phyloP scores from a whole-genome alignment of 2,113 vertebrate genomes.

The Nesogale talazaci region DNA sequence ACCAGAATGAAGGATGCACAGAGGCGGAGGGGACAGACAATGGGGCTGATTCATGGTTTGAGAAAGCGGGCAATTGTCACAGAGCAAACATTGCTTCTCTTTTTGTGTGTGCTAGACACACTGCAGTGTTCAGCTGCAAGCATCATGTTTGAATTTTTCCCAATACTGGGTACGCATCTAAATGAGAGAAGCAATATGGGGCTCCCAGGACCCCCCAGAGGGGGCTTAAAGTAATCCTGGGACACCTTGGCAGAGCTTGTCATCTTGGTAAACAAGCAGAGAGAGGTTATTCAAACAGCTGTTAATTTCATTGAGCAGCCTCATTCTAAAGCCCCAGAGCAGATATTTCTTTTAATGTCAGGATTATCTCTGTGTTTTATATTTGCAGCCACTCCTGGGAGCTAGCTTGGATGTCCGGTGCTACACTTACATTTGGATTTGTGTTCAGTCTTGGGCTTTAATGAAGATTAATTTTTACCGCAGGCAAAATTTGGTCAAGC shows the following conservation, averaged over 20 bases:
- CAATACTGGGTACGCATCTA: slow-evolving; percentile 59
- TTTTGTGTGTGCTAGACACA: slow-evolving; percentile 55
- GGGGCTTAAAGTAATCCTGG: slow-evolving; percentile 54
- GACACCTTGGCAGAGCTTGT: slow-evolving; percentile 40
- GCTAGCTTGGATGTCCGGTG: neutral
- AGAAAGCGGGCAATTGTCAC: slow-evolving; percentile 70
- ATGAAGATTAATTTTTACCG: slow-evolving; percentile 32
- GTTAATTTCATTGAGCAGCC: slow-evolving; percentile 72
- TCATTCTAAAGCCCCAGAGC: slow-evolving; percentile 63
- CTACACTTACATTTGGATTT: slow-evolving; percentile 46
- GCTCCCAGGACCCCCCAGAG: slow-evolving; percentile 10
- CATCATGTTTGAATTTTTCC: slow-evolving; percentile 65
- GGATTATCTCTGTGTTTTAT: slow-evolving; percentile 69
- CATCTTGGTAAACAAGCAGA: slow-evolving; percentile 64
- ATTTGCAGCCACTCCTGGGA: slow-evolving; percentile 48
- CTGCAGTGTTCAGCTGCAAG: slow-evolving; percentile 59
- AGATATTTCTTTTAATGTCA: slow-evolving; percentile 60
- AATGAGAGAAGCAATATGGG: slow-evolving; percentile 59
- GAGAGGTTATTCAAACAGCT: slow-evolving; percentile 65
- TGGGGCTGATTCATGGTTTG: slow-evolving; percentile 73
- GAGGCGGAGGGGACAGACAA: slow-evolving; percentile 68
- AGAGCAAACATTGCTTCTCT: slow-evolving; percentile 54
- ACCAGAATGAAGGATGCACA: slow-evolving; percentile 58
- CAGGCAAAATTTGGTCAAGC: slow-evolving; percentile 9
- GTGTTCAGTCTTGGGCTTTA: slow-evolving; percentile 29